Evolutionary conservation across 2,888 invertebrate genomes (phyloP), one percentile per base, ranked within the genome.

Genomic region (Cheilosia impressa): DNA sequence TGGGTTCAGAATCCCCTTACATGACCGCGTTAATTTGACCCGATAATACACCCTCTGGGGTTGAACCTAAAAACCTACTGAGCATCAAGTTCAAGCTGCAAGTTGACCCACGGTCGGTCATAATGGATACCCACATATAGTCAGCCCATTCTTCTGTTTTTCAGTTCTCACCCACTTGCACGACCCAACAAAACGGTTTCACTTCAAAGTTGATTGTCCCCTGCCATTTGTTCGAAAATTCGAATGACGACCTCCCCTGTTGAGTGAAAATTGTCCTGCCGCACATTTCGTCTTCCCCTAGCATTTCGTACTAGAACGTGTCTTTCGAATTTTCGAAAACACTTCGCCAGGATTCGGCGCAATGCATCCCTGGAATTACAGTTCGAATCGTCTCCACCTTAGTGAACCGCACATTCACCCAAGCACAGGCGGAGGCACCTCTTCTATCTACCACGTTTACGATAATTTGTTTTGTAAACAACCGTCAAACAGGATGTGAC

Each of bases 401-500:
- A 52, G 31, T 82, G 82, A 82, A 78, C 27, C 17, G 2, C 10
- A 78, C 41, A 24, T 52, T 24, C 24, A 22, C 15, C 60, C 27
- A 10, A 55, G 38, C 19, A 58, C 60, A 38, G 38, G 38, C 19
- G 53, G 53, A 13, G 38, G 38, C 38, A 38, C 13, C 38, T 38
- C 13, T 4, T 66, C 62, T 55, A 34, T 38, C 47, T 58, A 68
- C 71, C 55, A 80, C 80, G 53, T 60, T 65, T 65, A 77, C 82
- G 77, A 47, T 72, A 72, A 72, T 82, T 82, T 82, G 82, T 82
- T 82, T 82, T 78, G 77, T 78, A 82, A 82, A 82, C 82, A 82
- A 82, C 65, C 72, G 60, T 60, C 41, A 38, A 63, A 60, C 82
- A 77, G 71, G 71, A 66, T 77, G 65, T 72, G 45, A 62, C 63